Percentiles rank a stretch among this genome's conserved stretches.
Evolutionary conservation across 2,113 vertebrate species (phyloP).

Genomic region (rat (Rattus norvegicus)): DNA sequence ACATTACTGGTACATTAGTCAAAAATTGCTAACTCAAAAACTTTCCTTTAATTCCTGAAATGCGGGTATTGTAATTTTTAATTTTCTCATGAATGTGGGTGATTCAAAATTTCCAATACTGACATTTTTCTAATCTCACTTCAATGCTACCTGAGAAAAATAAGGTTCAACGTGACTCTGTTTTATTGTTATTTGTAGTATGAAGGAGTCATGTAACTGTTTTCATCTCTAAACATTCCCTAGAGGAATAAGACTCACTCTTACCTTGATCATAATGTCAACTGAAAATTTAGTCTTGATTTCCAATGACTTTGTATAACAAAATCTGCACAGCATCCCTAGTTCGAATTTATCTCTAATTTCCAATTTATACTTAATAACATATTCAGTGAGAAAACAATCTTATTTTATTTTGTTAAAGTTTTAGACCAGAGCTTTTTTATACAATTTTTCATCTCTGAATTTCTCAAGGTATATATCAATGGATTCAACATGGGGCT

Average conservation of each 20-base stretch:
- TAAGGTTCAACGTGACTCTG: background rate
- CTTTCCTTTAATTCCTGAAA: background rate
- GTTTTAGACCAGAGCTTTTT: conserved; percentile 30
- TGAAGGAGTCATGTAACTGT: background rate
- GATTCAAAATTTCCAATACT: background rate
- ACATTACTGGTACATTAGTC: background rate
- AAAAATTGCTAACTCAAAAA: background rate
- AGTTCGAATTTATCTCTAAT: background rate
- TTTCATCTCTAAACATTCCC: background rate
- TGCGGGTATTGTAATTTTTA: background rate
- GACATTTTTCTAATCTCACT: background rate
- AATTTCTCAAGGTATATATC: conserved; percentile 58
- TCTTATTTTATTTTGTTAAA: background rate
- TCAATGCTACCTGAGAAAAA: background rate
- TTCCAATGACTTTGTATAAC: background rate
- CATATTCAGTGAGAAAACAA: background rate
- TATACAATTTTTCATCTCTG: background rate
- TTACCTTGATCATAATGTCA: background rate
- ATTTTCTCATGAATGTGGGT: background rate
- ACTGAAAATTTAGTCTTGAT: background rate
- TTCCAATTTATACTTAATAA: background rate
- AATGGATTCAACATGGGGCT: conserved; percentile 55
- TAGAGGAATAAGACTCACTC: background rate
- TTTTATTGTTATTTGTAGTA: background rate
- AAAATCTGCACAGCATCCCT: background rate